A percentile compares a stretch with the other conserved stretches of the same genome.
Conservation (phyloP, 2,888 invertebrate species). For the Zele albiditarsus region DNA sequence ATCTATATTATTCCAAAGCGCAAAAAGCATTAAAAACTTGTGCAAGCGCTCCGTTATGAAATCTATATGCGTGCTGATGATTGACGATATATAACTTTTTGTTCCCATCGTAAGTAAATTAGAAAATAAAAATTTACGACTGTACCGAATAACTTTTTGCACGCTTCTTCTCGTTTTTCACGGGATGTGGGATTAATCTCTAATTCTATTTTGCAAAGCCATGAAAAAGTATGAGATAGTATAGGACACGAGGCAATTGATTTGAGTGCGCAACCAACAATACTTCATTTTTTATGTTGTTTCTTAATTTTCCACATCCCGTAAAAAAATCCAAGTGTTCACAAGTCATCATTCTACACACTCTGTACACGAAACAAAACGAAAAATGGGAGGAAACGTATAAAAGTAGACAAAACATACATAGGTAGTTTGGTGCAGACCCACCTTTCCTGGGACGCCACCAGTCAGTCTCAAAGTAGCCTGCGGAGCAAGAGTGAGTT, state of each 20-base stretch:
- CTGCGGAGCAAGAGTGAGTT: slow-evolving; percentile 82
- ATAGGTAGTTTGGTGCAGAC: slow-evolving; percentile 75
- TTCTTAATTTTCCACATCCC: slow-evolving; percentile 8
- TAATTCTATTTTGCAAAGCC: slow-evolving; percentile 44
- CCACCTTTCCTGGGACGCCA: slow-evolving; percentile 98
- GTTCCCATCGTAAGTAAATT: background rate
- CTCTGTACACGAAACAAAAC: slow-evolving; percentile 13
- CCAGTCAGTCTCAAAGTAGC: slow-evolving; percentile 97
- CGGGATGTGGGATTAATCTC: slow-evolving; percentile 62
- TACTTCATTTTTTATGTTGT: background rate
- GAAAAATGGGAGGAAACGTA: slow-evolving; percentile 34
- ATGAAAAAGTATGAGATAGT: background rate
- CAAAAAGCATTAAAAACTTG: slow-evolving; percentile 43
- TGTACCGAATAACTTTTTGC: slow-evolving; percentile 14
- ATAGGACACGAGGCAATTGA: background rate
- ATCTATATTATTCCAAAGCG: slow-evolving; percentile 40
- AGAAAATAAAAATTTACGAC: slow-evolving; percentile 9
- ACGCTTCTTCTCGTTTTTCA: slow-evolving; percentile 24
- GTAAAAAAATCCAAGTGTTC: background rate
- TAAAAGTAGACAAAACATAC: slow-evolving; percentile 71
- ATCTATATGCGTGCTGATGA: slow-evolving; percentile 33
- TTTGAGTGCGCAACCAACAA: background rate
- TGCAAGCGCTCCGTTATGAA: slow-evolving; percentile 41
- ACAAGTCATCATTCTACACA: slow-evolving; percentile 13
- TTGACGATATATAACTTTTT: slow-evolving; percentile 10